These are phyloP conservation scores for Petrophora chlorosata DNA, from an alignment of 2,888 invertebrate species.

Conservation along the genomic window DNA sequence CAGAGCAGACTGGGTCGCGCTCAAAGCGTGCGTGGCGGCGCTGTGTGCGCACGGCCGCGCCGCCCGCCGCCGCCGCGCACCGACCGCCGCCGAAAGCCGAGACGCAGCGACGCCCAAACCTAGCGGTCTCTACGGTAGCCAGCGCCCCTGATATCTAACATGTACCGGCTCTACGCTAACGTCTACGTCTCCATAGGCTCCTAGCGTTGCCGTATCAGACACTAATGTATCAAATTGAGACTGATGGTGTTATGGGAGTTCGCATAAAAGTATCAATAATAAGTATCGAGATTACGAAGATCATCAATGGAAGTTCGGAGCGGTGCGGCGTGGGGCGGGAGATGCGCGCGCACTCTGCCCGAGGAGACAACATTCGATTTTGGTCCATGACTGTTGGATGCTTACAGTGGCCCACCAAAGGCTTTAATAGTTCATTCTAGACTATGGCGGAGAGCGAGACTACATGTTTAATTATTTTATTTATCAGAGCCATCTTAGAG, in stretches of 20 bases:
- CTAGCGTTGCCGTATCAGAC: background rate
- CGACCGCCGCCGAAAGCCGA: constrained; percentile 72
- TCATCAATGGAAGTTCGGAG: constrained; percentile 79
- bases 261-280: constrained; percentile 62
- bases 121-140: constrained; percentile 68
- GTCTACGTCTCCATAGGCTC: background rate
- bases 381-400: constrained; percentile 83
- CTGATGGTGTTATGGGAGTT: constrained; percentile 35
- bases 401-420: constrained; percentile 76
- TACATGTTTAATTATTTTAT: constrained; percentile 42
- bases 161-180: constrained; percentile 5
- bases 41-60: constrained; percentile 71
- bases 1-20: constrained; percentile 80
- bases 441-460: constrained; percentile 59
- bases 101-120: constrained; percentile 83
- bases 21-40: constrained; percentile 71
- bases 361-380: constrained; percentile 83
- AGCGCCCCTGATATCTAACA: constrained; percentile 60
- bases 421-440: constrained; percentile 81
- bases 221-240: constrained; percentile 20
- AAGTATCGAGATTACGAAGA: constrained; percentile 75
- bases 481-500: background rate
- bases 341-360: constrained; percentile 77
- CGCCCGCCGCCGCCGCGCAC: constrained; percentile 67
- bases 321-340: constrained; percentile 69